Evolutionary conservation across 2,797 vertebrate species (phyloP), one percentile per base, ranked within the genome.

Genomic region (Melanotaenia maccullochi): DNA sequence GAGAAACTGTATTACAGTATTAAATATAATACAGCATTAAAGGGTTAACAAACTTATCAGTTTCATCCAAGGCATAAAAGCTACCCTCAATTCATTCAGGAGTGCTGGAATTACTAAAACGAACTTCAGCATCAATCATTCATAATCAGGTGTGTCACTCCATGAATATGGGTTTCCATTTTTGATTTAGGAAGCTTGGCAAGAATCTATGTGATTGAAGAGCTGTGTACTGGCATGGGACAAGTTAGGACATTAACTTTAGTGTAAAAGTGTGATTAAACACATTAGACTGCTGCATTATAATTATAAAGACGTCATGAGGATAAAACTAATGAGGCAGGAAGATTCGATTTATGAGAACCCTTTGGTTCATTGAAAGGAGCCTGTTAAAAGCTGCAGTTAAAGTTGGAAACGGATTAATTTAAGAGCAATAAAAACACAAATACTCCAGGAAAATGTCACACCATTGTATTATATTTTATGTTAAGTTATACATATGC

Each of bases 241-340:
- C 82, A 75, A 86, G 79, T 77, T 78, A 86, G 76, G 71, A 71
- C 75, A 76, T 78, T 60, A 68, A 72, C 60, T 75, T 70, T 76
- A 57, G 77, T 79, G 73, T 62, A 42, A 38, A 73, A 80, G 58
- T 73, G 70, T 81, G 79, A 87, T 87, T 79, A 85, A 85, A 86
- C 76, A 83, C 69, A 84, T 86, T 85, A 79, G 38, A 59, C 42
- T 40, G 51, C 73, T 69, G 72, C 64, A 77, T 85, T 83, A 73
- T 87, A 86, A 85, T 87, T 85, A 81, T 74, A 60, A 75, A 71
- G 80, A 71, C 44, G 69, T 79, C 78, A 64, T 42, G 70, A 66
- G 67, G 86, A 69, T 77, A 75, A 80, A 88, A 84, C 57, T 78
- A 80, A 85, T 74, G 76, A 76, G 62, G 47, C 55, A 22, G n/a